Conservation (phyloP, 2,888 invertebrate genomes). For the Bombylius major region DNA sequence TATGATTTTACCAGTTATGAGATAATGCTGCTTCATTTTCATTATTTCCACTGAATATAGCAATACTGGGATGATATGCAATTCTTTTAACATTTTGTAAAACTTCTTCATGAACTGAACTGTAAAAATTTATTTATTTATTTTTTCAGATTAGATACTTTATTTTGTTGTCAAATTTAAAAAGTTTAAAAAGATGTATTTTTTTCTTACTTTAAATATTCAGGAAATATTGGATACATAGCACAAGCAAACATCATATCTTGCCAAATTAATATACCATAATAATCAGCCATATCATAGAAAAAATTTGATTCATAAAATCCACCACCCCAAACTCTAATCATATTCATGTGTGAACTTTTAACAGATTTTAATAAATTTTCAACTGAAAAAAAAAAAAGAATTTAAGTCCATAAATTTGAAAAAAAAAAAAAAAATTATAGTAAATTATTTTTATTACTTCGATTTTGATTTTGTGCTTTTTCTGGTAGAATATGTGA, state of each 20-base stretch:
- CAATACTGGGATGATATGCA: constrained; percentile 75
- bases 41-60: constrained; percentile 91
- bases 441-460: constrained; percentile 22
- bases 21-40: constrained; percentile 87
- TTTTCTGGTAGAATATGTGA: constrained; percentile 70
- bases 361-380: constrained; percentile 55
- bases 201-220: constrained; percentile 53
- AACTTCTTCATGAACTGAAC: constrained; percentile 62
- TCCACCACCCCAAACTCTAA: constrained; percentile 99
- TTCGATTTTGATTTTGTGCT: constrained; percentile 41
- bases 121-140: constrained; percentile 19
- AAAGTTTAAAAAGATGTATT: too few species aligned
- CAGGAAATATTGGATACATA: constrained; percentile 70
- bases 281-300: constrained; percentile 73
- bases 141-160: too few species aligned
- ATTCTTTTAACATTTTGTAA: constrained; percentile 68
- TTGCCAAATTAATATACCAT: constrained; percentile 93
- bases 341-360: constrained; percentile 77
- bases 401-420: neutral
- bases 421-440: neutral
- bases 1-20: constrained; percentile 53
- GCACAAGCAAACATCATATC: constrained; percentile 95
- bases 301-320: constrained; percentile 84
- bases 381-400: constrained; percentile 35
- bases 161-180: neutral